These are phyloP conservation scores for Phymanthus crucifer DNA, from an alignment of 92 coral and sea anemone genomes.

Conservation along the genomic window DNA sequence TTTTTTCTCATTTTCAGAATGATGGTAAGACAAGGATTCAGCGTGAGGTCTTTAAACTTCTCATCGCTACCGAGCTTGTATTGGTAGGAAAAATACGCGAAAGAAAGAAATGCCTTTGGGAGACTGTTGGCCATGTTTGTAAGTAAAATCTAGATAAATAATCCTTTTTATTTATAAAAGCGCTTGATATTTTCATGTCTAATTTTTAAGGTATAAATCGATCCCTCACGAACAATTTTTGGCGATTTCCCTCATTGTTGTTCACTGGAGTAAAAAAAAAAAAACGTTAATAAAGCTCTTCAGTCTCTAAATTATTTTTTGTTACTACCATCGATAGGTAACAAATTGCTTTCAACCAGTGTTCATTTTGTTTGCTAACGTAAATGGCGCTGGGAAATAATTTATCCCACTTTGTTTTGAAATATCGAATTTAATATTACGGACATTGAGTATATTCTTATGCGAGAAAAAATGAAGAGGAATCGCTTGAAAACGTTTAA, in stretches of 20 bases:
- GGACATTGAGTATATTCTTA: not conserved
- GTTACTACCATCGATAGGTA: not conserved
- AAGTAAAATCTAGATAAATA: conserved; percentile 20
- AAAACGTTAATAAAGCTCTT: not conserved
- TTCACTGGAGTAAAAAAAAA: not conserved
- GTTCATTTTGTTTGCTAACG: not conserved
- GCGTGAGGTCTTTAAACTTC: not conserved
- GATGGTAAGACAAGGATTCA: not conserved
- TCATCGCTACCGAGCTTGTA: not conserved
- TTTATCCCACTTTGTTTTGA: not conserved
- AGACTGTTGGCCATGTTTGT: conserved; percentile 68
- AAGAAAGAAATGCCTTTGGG: conserved; percentile 32
- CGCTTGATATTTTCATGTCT: not conserved
- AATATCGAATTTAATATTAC: not conserved
- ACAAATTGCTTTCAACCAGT: not conserved
- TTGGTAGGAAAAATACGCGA: not conserved
- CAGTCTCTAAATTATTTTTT: not conserved
- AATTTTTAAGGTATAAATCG: not conserved
- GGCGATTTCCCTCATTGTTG: not conserved
- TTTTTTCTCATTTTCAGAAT: not conserved
- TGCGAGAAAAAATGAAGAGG: not conserved
- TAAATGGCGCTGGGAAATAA: not conserved
- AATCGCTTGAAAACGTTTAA: not conserved
- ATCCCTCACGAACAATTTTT: not conserved
- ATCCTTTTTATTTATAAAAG: not conserved